Evolutionary conservation across 2,113 vertebrate species (phyloP).

Genomic region (Stigmatopora argus): DNA sequence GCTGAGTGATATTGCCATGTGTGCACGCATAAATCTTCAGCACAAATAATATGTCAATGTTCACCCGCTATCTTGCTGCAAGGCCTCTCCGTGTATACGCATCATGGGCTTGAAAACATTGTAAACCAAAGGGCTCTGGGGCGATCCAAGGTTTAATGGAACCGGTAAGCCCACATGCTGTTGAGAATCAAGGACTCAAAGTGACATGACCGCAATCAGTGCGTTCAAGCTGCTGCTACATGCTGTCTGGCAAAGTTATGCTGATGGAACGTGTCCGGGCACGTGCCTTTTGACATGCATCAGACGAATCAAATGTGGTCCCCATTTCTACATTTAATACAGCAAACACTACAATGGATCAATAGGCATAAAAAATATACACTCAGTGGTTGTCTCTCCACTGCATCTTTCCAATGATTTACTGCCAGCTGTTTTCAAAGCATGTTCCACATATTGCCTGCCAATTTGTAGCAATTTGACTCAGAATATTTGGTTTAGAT

Average conservation of each 20-base stretch:
- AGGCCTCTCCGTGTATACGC: not conserved
- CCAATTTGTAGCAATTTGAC: not conserved
- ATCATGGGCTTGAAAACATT: not conserved
- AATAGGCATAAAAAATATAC: not conserved
- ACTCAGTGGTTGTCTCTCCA: not conserved
- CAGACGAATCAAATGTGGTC: not conserved
- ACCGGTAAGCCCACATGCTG: slow-evolving; percentile 40
- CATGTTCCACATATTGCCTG: not conserved
- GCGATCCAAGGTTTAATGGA: slow-evolving; percentile 54
- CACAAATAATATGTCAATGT: slow-evolving; percentile 9
- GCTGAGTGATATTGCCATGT: slow-evolving; percentile 2
- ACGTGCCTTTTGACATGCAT: not conserved
- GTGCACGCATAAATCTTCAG: slow-evolving; percentile 18
- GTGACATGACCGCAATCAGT: slow-evolving; percentile 41
- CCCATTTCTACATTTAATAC: not conserved
- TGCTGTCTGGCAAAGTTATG: slow-evolving; percentile 32
- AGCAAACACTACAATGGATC: not conserved
- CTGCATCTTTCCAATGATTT: not conserved
- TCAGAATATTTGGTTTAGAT: not conserved
- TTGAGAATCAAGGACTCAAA: slow-evolving; percentile 37
- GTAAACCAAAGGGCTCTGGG: slow-evolving; percentile 17
- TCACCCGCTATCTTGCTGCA: slow-evolving; percentile 6
- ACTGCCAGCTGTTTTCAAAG: not conserved
- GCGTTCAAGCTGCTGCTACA: slow-evolving; percentile 15
- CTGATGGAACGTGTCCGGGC: not conserved